These are phyloP conservation scores for Choreutis nemorana DNA, from an alignment of 2,888 invertebrate species.

Conservation along the genomic window DNA sequence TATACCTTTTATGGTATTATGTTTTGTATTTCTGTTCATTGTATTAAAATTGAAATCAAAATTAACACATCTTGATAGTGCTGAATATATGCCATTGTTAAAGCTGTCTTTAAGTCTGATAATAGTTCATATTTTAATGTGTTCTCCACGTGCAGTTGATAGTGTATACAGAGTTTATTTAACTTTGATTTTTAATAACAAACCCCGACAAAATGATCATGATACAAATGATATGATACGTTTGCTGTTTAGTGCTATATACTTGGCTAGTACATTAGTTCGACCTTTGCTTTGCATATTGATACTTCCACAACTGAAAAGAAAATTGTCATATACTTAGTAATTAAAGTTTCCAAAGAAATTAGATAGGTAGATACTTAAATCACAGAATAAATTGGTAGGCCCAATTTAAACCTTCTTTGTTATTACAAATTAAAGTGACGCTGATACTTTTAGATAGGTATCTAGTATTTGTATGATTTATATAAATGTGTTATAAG, in stretches of 20 bases:
- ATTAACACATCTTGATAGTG: conserved; percentile 20
- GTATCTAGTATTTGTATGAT: no score
- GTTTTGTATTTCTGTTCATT: conserved; percentile 27
- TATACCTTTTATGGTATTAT: conserved; percentile 40
- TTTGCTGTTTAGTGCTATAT: conserved; percentile 30
- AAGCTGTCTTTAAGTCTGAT: conserved; percentile 47
- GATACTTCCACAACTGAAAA: conserved; percentile 19
- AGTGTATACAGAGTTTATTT: conserved; percentile 34
- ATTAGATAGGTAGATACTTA: no score
- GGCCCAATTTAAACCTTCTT: no score
- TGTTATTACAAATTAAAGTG: no score
- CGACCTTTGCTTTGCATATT: conserved; percentile 28
- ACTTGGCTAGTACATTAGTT: conserved; percentile 23
- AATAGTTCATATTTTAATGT: conserved; percentile 30
- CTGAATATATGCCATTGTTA: conserved; percentile 33
- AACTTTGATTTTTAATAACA: no score
- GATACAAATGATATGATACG: conserved; percentile 20
- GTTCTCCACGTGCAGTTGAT: conserved; percentile 39
- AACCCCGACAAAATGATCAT: conserved; percentile 19
- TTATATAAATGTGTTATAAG: no score
- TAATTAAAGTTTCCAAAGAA: no score
- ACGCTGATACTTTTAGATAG: no score
- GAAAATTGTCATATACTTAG: conserved; percentile 9
- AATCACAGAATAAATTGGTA: no score
- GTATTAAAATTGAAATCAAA: conserved; percentile 31